Conservation (phyloP, 2,113 vertebrate species). For the Odocoileus hemionus region DNA sequence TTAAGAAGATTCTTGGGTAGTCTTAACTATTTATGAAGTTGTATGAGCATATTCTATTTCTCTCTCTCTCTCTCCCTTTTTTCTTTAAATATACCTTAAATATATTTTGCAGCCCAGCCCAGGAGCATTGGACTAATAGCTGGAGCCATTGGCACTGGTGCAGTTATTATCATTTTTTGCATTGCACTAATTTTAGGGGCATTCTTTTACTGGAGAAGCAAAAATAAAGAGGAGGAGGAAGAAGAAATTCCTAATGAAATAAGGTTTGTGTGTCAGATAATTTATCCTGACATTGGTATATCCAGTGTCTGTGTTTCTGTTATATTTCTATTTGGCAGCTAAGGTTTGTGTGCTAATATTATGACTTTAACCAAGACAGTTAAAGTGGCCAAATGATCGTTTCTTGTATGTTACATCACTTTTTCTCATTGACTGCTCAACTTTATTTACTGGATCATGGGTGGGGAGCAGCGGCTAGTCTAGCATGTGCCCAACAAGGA, state of each 20-base stretch:
- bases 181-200: conserved; percentile 88
- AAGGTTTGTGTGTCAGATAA: conserved; percentile 82
- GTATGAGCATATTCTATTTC: background rate
- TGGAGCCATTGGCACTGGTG: conserved; percentile 89
- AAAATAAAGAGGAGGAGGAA: conserved; percentile 95
- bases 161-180: conserved; percentile 88
- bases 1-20: background rate
- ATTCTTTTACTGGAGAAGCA: conserved; percentile 97
- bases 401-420: background rate
- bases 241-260: conserved; percentile 99
- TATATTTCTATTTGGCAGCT: background rate
- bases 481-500: background rate
- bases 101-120: conserved; percentile 87
- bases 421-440: background rate
- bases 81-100: conserved; percentile 59
- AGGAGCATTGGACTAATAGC: conserved; percentile 92
- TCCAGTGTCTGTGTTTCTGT: background rate
- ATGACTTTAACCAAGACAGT: background rate
- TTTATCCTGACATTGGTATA: background rate
- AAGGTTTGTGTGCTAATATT: background rate
- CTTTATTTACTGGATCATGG: background rate
- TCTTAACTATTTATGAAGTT: background rate
- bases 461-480: background rate
- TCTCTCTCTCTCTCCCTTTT: conserved; percentile 54
- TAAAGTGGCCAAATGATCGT: background rate